These are phyloP conservation scores for Sorex fumeus DNA, from an alignment of 2,113 vertebrate species.

Conservation along the genomic window DNA sequence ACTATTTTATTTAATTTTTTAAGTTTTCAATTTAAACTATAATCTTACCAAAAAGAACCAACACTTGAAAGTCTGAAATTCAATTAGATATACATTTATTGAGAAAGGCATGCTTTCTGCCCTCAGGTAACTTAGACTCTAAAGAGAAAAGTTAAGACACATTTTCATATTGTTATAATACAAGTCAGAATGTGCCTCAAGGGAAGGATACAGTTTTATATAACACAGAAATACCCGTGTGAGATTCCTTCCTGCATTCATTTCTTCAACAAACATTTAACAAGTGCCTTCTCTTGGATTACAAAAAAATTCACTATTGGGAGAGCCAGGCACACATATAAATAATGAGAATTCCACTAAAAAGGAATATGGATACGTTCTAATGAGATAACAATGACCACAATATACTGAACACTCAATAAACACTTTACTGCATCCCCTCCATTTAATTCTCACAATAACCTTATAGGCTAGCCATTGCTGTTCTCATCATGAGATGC, in stretches of 20 bases:
- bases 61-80: constrained; percentile 34
- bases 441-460: background rate
- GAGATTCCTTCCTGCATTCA: background rate
- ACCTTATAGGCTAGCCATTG: background rate
- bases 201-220: background rate
- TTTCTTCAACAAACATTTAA: constrained; percentile 41
- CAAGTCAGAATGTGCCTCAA: background rate
- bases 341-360: background rate
- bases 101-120: background rate
- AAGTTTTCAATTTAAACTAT: background rate
- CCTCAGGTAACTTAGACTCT: constrained; percentile 34
- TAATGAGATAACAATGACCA: background rate
- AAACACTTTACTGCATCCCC: constrained; percentile 28
- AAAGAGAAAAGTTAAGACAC: background rate
- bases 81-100: constrained; percentile 17
- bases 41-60: constrained; percentile 11
- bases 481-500: background rate
- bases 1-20: background rate
- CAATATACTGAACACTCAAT: background rate
- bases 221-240: no score
- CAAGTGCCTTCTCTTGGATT: background rate
- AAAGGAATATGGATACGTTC: background rate
- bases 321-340: background rate
- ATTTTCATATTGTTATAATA: constrained; percentile 39
- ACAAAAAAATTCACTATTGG: background rate